These are phyloP conservation scores for Drosophila meridionalis DNA, from an alignment of 2,888 invertebrate genomes.

Conservation along the genomic window DNA sequence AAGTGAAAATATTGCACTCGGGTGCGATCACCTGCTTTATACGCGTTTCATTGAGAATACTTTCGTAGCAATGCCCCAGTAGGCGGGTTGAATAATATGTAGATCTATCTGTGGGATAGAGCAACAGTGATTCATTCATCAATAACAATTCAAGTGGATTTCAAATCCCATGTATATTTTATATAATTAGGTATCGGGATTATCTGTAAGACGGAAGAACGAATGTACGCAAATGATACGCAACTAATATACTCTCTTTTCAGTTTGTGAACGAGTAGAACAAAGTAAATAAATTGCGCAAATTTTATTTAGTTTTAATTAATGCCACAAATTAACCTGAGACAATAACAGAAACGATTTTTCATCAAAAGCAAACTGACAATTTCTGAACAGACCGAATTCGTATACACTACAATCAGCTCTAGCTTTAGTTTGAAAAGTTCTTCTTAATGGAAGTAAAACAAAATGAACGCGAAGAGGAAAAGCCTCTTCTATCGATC, in stretches of 20 bases:
- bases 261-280: not conserved
- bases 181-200: too few relatives aligned
- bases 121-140: too few relatives aligned
- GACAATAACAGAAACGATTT: not conserved
- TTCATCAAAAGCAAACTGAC: not conserved
- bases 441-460: too few relatives aligned
- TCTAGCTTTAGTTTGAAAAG: not conserved
- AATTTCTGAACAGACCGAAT: not conserved
- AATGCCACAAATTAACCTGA: conserved; percentile 14
- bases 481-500: not conserved
- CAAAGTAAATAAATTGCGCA: conserved; percentile 30
- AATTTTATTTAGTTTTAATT: conserved; percentile 47
- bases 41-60: not conserved
- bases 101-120: too few relatives aligned
- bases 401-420: not conserved
- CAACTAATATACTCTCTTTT: not conserved
- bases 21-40: not conserved
- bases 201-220: too few relatives aligned
- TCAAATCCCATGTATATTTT: too few relatives aligned
- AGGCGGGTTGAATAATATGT: too few relatives aligned
- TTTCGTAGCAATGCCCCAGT: not conserved
- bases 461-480: too few relatives aligned
- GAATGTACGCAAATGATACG: too few relatives aligned
- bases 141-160: too few relatives aligned
- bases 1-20: not conserved